phyloP scores from a whole-genome alignment of 2,113 vertebrate genomes.

The Balaeniceps rex region DNA sequence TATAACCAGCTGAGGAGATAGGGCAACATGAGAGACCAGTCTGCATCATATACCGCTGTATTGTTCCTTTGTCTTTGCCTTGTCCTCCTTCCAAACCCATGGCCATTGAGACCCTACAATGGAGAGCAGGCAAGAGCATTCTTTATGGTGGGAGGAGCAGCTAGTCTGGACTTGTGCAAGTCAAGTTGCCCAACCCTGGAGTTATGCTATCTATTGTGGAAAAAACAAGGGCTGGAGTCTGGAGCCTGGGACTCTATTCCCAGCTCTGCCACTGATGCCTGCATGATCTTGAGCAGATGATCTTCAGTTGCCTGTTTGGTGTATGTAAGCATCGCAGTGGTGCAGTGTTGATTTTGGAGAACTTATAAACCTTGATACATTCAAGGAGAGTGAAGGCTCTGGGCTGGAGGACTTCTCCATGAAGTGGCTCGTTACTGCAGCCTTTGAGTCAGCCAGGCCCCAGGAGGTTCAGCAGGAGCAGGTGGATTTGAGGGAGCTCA shows the following conservation, averaged over 20 bases:
- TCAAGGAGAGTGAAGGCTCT: not conserved
- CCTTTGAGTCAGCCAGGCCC: not conserved
- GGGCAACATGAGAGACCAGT: not conserved
- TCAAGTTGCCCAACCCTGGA: not conserved
- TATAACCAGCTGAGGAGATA: constrained; percentile 18
- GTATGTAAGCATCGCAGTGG: not conserved
- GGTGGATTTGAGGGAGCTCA: not conserved
- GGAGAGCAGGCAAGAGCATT: not conserved
- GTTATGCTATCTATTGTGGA: not conserved
- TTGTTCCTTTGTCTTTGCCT: constrained; percentile 5
- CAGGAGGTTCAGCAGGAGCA: not conserved
- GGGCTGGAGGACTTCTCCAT: not conserved
- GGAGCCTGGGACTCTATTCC: not conserved
- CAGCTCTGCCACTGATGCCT: not conserved
- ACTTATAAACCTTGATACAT: not conserved
- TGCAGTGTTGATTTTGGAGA: not conserved
- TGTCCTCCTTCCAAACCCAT: constrained; percentile 10
- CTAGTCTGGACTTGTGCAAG: not conserved
- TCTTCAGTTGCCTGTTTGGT: not conserved
- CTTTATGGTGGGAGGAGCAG: constrained; percentile 4
- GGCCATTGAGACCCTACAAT: not conserved
- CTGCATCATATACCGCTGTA: not conserved
- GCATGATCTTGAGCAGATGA: not conserved
- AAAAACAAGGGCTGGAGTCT: not conserved
- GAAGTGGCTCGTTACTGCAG: not conserved